phyloP scores from a whole-genome alignment of 1,140 invertebrate genomes.

The Doryteuthis pealeii region DNA sequence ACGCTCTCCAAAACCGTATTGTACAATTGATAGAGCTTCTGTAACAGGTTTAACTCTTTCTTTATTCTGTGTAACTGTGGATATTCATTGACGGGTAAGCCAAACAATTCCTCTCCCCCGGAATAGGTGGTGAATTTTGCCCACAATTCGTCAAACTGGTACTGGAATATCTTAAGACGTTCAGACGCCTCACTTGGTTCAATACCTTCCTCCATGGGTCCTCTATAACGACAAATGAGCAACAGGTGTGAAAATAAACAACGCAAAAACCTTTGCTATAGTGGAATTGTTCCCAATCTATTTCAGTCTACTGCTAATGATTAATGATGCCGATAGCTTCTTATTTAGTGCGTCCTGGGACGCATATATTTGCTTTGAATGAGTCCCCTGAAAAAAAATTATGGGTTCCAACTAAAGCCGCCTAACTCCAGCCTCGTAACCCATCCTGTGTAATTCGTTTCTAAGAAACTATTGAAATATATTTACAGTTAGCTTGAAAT shows the following conservation, averaged over 20 bases:
- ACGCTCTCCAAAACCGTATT: neutral
- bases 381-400: no score
- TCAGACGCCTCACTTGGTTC: slow-evolving; percentile 89
- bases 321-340: no score
- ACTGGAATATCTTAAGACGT: slow-evolving; percentile 57
- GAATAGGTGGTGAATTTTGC: neutral
- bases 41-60: neutral
- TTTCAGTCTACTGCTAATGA: neutral
- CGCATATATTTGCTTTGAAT: no score
- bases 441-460: no score
- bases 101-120: neutral
- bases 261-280: no score
- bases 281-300: no score
- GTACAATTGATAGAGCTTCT: neutral
- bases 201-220: slow-evolving; percentile 88
- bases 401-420: no score
- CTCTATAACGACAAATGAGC: slow-evolving; percentile 59
- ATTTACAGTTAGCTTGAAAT: no score
- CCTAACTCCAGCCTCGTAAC: no score
- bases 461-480: no score
- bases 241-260: no score
- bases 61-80: neutral
- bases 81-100: neutral
- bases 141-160: neutral
- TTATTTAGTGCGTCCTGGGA: no score